Base-by-base conservation (phyloP, 1,140 invertebrate genomes). In the Lepidurus arcticus region DNA sequence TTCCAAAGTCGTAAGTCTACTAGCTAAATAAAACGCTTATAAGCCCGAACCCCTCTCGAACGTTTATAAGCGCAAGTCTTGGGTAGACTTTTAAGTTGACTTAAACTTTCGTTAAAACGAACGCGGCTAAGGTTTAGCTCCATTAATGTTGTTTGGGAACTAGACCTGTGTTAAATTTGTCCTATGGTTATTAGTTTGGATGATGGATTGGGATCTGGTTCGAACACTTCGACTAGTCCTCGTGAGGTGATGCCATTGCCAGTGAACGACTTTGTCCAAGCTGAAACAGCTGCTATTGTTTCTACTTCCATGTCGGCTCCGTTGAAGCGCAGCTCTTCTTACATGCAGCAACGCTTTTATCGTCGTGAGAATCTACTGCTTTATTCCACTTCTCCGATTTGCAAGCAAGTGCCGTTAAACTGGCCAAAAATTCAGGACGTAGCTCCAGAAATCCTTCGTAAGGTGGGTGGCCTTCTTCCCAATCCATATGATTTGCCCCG, bases 321-420 rank as follows among this genome's bases (percentile, higher is more conserved):
- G 6, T 7, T 65, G 1, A 21, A 65, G 21, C 13, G 53, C 13
- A 65, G 21, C 13, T 65, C 21, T 13, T 65, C 53, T 65, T n/a
- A n/a, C 16, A 16, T 65, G 13, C 53, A 65, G 13, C 21, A n/a
- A 21, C 53, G 53, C 13, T 65, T 65, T 16, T 76, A 76, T 42
- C 24, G 34, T 21, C 76, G 76, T 42, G 76, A 76, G 65, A 76
- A 47, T 24, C 65, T 76, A 26, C n/a, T 76, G 42, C 76, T 53
- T 13, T 76, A 65, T 10, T 76, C 76, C 24, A 47, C 45, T 53
- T 76, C 76, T 16, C 76, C 76, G 9, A 26, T 76, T 13, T 76
- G 76, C 21, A 45, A 65, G 5, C 76, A 76, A n/a, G 44, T 65
- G 45, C 76, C 76, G 0, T 45, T 65, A n/a, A 76, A 76, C 65